A percentile compares a stretch with the other conserved stretches of the same genome.
Evolutionary conservation across 2,113 vertebrate genomes (phyloP).

Genomic region (Aspiorhynchus laticeps): DNA sequence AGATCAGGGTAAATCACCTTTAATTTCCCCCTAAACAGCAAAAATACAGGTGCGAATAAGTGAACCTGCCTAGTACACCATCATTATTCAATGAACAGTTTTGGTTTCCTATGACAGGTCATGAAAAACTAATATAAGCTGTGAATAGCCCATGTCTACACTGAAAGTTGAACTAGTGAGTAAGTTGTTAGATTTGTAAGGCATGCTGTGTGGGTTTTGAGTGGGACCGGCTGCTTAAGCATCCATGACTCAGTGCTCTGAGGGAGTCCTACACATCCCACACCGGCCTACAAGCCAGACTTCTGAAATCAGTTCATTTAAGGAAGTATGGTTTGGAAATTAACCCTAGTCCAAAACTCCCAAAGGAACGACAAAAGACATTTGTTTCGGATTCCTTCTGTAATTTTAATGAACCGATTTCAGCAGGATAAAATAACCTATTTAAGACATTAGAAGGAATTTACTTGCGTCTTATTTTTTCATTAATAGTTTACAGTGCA

Average conservation of each 20-base stretch:
- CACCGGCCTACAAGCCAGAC: slow-evolving; percentile 43
- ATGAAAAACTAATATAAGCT: slow-evolving; percentile 1
- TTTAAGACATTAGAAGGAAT: neutral
- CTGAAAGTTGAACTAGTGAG: slow-evolving; percentile 38
- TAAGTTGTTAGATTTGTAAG: slow-evolving; percentile 25
- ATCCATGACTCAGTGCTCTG: slow-evolving; percentile 51
- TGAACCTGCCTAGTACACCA: neutral
- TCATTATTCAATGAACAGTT: neutral
- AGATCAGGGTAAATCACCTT: slow-evolving; percentile 68
- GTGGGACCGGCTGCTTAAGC: slow-evolving; percentile 51
- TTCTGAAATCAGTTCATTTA: slow-evolving; percentile 13
- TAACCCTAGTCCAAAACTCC: neutral
- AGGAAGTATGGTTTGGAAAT: slow-evolving; percentile 20
- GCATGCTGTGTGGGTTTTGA: slow-evolving; percentile 52
- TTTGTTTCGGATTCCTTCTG: neutral
- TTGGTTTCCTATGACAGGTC: slow-evolving; percentile 1
- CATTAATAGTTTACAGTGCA: neutral
- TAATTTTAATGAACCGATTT: neutral
- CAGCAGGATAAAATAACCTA: neutral
- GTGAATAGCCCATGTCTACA: slow-evolving; percentile 14
- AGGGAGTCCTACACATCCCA: slow-evolving; percentile 51
- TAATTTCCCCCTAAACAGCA: slow-evolving; percentile 66
- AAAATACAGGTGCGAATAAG: slow-evolving; percentile 9
- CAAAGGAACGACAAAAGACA: too few species aligned
- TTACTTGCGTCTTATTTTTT: neutral